Percentiles rank a stretch among this genome's conserved stretches.
These are phyloP conservation scores for Antennarius striatus DNA, from an alignment of 2,113 vertebrate genomes.

Conservation along the genomic window DNA sequence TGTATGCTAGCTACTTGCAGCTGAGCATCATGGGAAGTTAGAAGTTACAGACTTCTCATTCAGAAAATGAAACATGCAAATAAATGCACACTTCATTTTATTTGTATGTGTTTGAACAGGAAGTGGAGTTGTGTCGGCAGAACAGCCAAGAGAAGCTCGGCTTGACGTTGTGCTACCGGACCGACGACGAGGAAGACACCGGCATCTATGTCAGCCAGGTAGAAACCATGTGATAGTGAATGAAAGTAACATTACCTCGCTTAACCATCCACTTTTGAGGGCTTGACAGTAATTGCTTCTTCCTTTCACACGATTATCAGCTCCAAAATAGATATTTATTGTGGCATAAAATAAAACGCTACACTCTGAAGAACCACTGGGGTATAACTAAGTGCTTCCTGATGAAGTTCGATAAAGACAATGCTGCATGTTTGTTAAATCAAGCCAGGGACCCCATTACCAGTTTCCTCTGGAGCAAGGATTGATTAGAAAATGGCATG, in stretches of 20 bases:
- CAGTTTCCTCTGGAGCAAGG: conserved; percentile 24
- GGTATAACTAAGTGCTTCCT: background rate
- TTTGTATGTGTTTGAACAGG: conserved; percentile 73
- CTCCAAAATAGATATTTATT: background rate
- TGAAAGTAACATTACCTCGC: background rate
- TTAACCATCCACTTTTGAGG: background rate
- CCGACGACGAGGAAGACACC: conserved; percentile 91
- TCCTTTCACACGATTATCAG: background rate
- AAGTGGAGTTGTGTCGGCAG: conserved; percentile 88
- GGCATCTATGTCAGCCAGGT: conserved; percentile 96
- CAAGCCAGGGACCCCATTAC: background rate
- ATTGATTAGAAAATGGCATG: conserved; percentile 53
- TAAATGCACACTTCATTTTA: background rate
- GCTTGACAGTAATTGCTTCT: background rate
- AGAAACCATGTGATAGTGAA: conserved; percentile 8
- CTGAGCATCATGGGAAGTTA: too few species aligned
- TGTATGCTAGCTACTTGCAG: too few species aligned
- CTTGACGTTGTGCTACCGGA: conserved; percentile 94
- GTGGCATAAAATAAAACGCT: background rate
- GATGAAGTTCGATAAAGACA: conserved; percentile 9
- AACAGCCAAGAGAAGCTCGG: conserved; percentile 94
- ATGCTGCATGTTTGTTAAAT: background rate
- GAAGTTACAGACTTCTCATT: too few species aligned
- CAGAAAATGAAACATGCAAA: too few species aligned
- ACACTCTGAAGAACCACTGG: background rate